A percentile compares a stretch with the other conserved stretches of the same genome.
phyloP scores from a whole-genome alignment of 2,797 vertebrate species.

The Pipistrellus pipistrellus region DNA sequence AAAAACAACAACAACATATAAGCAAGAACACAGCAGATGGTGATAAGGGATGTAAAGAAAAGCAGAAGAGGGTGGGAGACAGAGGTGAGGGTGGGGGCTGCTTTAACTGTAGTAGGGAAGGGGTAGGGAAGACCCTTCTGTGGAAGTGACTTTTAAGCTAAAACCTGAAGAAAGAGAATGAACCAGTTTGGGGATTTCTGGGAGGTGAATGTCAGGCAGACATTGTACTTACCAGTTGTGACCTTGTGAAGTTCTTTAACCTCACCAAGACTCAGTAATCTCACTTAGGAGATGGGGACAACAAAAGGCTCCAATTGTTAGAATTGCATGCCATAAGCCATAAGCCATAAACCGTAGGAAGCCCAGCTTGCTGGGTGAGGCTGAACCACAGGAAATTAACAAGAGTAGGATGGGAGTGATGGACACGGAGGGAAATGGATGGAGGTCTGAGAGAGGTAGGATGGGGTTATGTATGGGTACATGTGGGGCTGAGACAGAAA shows the following conservation, averaged over 20 bases:
- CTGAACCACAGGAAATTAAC: neutral
- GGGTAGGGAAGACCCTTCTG: neutral
- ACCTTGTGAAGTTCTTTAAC: neutral
- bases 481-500: neutral
- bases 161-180: neutral
- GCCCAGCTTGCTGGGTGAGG: neutral
- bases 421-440: neutral
- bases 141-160: neutral
- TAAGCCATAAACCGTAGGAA: neutral
- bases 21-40: neutral
- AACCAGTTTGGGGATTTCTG: neutral
- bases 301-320: neutral
- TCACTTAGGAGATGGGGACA: too few relatives aligned
- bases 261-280: neutral
- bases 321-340: neutral
- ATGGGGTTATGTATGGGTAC: fast-evolving
- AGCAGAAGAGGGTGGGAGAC: neutral
- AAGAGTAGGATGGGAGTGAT: fast-evolving
- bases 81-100: neutral
- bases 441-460: neutral
- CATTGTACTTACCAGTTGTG: neutral
- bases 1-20: neutral
- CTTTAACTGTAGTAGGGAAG: neutral
- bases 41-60: neutral
- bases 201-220: neutral